Evolutionary conservation across 2,888 invertebrate species (phyloP).

Genomic region (Formica aserva): DNA sequence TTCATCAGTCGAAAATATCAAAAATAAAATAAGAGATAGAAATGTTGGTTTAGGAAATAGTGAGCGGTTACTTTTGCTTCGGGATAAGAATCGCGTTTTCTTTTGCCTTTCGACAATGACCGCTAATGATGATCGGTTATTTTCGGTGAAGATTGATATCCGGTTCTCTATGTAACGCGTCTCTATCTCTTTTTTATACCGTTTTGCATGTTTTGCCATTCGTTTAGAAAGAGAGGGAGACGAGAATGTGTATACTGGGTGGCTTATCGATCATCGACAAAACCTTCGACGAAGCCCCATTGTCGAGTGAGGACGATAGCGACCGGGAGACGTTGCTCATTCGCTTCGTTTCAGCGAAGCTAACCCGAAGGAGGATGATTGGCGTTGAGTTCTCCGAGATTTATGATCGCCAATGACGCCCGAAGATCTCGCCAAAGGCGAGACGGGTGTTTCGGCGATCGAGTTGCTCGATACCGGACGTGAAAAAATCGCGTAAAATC

Average conservation of each 20-base stretch:
- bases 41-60: constrained; percentile 6
- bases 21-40: background rate
- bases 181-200: constrained; percentile 3
- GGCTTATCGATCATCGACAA: constrained; percentile 65
- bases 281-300: constrained; percentile 64
- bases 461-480: background rate
- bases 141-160: constrained; percentile 42
- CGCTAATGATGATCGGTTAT: constrained; percentile 32
- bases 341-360: constrained; percentile 57
- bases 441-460: background rate
- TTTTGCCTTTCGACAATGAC: constrained; percentile 28
- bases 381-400: constrained; percentile 79
- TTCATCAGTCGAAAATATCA: background rate
- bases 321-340: constrained; percentile 70
- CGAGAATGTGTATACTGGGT: constrained; percentile 10
- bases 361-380: constrained; percentile 73
- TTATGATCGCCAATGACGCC: constrained; percentile 76
- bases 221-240: constrained; percentile 5
- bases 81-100: constrained; percentile 3
- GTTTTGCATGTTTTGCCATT: constrained; percentile 27
- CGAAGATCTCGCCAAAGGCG: constrained; percentile 32
- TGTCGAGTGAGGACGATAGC: constrained; percentile 59
- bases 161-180: background rate
- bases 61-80: constrained; percentile 9
- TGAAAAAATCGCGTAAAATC: constrained; percentile 1